These are phyloP conservation scores for Mantis religiosa DNA, from an alignment of 2,888 invertebrate genomes.

Conservation along the genomic window DNA sequence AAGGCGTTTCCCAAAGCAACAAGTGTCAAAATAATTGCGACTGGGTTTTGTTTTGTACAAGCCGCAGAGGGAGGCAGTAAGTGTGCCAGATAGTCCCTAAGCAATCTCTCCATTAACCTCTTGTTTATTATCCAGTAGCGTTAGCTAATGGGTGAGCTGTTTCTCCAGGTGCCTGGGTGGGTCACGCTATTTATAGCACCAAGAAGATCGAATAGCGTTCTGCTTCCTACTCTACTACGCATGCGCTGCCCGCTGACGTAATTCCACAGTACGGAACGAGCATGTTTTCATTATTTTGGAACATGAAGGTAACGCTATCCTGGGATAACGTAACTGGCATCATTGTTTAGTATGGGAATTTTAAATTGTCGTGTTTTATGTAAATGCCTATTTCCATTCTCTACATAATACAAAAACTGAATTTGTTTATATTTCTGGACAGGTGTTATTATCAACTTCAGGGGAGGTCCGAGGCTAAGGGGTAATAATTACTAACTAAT, in stretches of 20 bases:
- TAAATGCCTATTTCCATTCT: no score
- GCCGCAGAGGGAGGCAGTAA: not conserved
- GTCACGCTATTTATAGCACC: not conserved
- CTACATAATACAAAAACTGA: no score
- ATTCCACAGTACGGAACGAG: not conserved
- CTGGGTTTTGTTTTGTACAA: no score
- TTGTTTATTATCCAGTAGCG: not conserved
- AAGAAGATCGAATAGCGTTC: not conserved
- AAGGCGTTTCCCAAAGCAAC: no score
- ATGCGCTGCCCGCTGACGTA: not conserved
- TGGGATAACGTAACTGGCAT: not conserved
- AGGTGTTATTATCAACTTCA: no score
- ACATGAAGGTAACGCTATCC: not conserved
- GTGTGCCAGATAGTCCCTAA: not conserved
- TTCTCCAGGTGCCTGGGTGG: not conserved
- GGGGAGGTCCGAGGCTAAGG: no score
- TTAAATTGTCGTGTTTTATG: no score
- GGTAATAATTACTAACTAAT: no score
- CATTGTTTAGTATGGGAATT: no score
- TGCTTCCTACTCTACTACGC: not conserved
- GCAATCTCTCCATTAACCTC: not conserved
- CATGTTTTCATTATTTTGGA: not conserved
- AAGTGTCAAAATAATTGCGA: no score
- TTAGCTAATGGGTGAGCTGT: not conserved
- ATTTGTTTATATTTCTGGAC: no score